Evolutionary conservation across 2,113 vertebrate species (phyloP), one percentile per base, ranked within the genome.

Genomic region (Maccullochella peelii): DNA sequence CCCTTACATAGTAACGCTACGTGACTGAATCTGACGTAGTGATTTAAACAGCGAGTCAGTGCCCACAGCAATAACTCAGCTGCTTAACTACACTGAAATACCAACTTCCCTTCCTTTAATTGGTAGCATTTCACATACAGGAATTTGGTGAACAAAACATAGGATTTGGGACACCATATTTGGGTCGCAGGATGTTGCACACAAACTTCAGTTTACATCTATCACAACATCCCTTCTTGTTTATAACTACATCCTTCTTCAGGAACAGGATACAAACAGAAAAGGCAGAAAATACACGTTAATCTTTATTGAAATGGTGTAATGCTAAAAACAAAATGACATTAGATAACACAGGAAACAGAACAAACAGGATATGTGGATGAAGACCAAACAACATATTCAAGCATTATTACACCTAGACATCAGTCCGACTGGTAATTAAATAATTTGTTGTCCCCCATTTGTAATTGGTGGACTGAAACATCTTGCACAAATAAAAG

Each of bases 41-140:
- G 14, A 73, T 58, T 47, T 38, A 36, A 69, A 27, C 10, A 65
- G 14, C 0, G 2, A 5, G 6, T 58, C 42, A 10, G 15, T 9
- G 18, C 21, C 16, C 25, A 54, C 33, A 27, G 40, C 58, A 71
- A 50, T 74, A 55, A 61, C 18, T 58, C 16, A 6, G n/a, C 15
- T 42, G 15, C 12, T 42, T 49, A 23, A 63, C 20, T 66, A 14
- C 49, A 57, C 14, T 1, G 5, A 88, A 85, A 82, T 83, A 57
- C 7, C 78, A 90, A 83, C 90, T 91, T 91, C 87, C 76, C 83
- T 74, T 70, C 40, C 9, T 70, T 62, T 54, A 18, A 67, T 27
- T 23, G 14, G 1, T n/a, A 44, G 33, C n/a, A 12, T 66, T 47
- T 40, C 52, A 57, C 9, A 4, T 4, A 50, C 47, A 55, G 54